Percentiles rank a stretch among this genome's conserved stretches.
These are phyloP conservation scores for Nesidiocoris tenuis DNA, from an alignment of 2,888 invertebrate genomes.

Conservation along the genomic window DNA sequence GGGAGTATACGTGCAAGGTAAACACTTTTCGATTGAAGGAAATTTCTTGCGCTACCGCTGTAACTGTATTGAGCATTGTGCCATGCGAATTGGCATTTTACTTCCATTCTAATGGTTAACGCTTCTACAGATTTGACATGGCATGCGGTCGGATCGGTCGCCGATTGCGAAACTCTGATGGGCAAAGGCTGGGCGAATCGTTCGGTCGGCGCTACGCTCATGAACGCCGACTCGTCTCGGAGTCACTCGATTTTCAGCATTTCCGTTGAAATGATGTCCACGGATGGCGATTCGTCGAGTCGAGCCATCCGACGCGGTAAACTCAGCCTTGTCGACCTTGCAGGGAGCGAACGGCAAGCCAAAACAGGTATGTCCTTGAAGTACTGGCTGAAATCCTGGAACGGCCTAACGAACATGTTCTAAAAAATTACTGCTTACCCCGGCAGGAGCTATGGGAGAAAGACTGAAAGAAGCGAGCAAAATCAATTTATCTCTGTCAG, in stretches of 20 bases:
- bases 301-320: slow-evolving; percentile 65
- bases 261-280: slow-evolving; percentile 75
- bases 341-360: slow-evolving; percentile 82
- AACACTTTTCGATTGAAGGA: too few relatives aligned
- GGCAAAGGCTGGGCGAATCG: slow-evolving; percentile 75
- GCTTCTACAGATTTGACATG: slow-evolving; percentile 64
- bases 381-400: not conserved
- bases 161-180: slow-evolving; percentile 74
- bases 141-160: slow-evolving; percentile 74
- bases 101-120: too few relatives aligned
- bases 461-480: slow-evolving; percentile 85
- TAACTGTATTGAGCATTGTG: too few relatives aligned
- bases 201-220: slow-evolving; percentile 79
- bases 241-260: slow-evolving; percentile 88
- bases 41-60: too few relatives aligned
- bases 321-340: slow-evolving; percentile 83
- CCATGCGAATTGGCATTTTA: too few relatives aligned
- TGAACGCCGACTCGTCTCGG: slow-evolving; percentile 84
- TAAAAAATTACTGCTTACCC: too few relatives aligned
- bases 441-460: slow-evolving; percentile 76
- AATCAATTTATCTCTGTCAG: slow-evolving; percentile 83
- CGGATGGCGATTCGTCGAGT: slow-evolving; percentile 53
- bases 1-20: slow-evolving; percentile 66
- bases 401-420: too few relatives aligned
- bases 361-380: slow-evolving; percentile 61